phyloP scores from a whole-genome alignment of 2,113 vertebrate genomes.

The Lathamus discolor region DNA sequence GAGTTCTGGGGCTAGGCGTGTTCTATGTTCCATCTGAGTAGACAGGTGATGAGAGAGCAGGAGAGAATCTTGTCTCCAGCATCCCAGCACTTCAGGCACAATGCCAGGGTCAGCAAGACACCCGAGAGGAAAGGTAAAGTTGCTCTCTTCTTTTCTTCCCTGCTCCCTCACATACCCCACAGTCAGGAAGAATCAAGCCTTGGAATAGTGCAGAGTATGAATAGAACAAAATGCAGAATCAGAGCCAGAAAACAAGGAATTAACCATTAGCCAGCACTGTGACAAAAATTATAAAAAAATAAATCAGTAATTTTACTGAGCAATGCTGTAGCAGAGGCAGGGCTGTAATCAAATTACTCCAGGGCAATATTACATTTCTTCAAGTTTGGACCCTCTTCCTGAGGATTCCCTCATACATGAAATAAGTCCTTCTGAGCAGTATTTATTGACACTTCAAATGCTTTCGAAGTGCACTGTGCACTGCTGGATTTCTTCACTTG shows the following conservation, averaged over 20 bases:
- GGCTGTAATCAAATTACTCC: background rate
- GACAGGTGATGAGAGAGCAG: background rate
- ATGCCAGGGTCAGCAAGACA: background rate
- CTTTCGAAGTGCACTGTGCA: background rate
- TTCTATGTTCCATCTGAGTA: background rate
- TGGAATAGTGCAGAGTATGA: background rate
- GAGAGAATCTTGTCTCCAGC: background rate
- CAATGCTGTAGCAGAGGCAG: background rate
- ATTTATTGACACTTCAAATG: background rate
- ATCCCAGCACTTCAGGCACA: background rate
- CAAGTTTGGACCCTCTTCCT: background rate
- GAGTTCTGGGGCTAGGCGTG: background rate
- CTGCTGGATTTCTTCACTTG: background rate
- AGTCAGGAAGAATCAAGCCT: background rate
- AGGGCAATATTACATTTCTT: background rate
- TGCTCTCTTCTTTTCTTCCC: background rate
- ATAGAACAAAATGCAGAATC: background rate
- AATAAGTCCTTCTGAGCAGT: background rate
- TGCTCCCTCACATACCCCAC: background rate
- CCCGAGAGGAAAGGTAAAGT: background rate
- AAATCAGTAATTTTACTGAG: background rate
- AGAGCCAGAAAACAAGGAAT: background rate
- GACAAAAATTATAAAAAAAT: background rate
- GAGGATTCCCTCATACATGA: background rate
- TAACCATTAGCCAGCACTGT: background rate